Base-by-base conservation (phyloP, 2,113 vertebrate genomes). In the Antigone vipio region DNA sequence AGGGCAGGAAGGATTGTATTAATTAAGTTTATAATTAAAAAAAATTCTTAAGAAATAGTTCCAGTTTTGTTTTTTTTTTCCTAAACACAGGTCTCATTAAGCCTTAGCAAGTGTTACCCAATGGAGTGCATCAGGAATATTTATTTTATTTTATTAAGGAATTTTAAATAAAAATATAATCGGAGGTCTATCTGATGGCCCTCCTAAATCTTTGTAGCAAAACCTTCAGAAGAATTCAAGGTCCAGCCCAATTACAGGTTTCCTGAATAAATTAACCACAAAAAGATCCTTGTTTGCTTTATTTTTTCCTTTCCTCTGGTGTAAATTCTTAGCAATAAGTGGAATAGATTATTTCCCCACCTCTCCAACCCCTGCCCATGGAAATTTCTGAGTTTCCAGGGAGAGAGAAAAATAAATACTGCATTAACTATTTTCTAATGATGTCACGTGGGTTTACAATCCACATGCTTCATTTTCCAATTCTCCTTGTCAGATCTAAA, bases 381-480 rank as follows among this genome's bases (percentile, higher is more conserved):
- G 75, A 76, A 78, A 82, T 93, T 56, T 71, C 50, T 35, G 21
- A 45, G 86, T 89, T 91, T 88, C 62, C 72, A 85, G 13, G 45
- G 63, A 73, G 42, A 83, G 53, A 77, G 49, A 58, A 89, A 45
- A 94, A 60, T 32, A 86, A 86, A 69, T 35, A 74, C 14, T 38
- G 8, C 52, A 44, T 92, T 87, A 72, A 49, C n/a, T 74, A 11
- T 35, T 82, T 74, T 78, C 35, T 86, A 40, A 78, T 67, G 47
- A 16, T 92, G 35, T 73, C 67, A 71, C 0, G 2, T 19, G 27
- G 18, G 11, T 91, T 89, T 94, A 60, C 45, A 60, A 9, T 72
- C 53, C 60, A 27, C 35, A 24, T 1, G 30, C 76, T 69, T 95
- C 83, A 15, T 91, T 93, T 81, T 92, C 73, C 86, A 69, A 2